Percentiles rank a stretch among this genome's conserved stretches.
Evolutionary conservation across 2,113 vertebrate genomes (phyloP).

Genomic region (Micromys minutus): DNA sequence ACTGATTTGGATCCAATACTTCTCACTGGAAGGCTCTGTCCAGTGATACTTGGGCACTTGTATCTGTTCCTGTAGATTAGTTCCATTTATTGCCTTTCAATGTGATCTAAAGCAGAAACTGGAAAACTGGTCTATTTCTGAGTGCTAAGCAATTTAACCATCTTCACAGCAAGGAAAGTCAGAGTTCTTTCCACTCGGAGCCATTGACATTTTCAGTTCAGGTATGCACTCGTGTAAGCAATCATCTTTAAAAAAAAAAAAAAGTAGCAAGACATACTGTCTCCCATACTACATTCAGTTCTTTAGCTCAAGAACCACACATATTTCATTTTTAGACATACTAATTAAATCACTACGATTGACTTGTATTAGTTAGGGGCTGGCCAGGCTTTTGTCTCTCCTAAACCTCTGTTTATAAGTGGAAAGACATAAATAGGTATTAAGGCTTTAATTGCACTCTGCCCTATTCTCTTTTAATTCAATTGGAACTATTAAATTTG

Average conservation of each 20-base stretch:
- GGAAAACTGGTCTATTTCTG: background rate
- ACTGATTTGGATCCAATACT: background rate
- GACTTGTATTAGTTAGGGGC: background rate
- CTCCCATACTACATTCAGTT: constrained; percentile 13
- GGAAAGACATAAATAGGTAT: background rate
- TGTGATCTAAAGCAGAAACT: background rate
- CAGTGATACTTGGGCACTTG: background rate
- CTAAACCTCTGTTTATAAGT: background rate
- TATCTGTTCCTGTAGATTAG: background rate
- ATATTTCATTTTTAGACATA: constrained; percentile 9
- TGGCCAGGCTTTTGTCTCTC: background rate
- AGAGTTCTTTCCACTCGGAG: background rate
- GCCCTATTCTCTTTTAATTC: background rate
- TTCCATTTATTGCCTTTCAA: background rate
- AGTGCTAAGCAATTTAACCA: background rate
- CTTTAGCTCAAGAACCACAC: background rate
- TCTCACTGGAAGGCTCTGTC: background rate
- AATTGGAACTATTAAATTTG: background rate
- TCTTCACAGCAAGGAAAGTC: background rate
- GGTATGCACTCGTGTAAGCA: background rate
- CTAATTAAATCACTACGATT: background rate
- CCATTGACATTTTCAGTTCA: background rate
- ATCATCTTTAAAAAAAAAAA: background rate
- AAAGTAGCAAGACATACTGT: background rate
- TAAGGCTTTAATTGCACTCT: background rate